These are phyloP conservation scores for Carassius carassius DNA, from an alignment of 2,113 vertebrate species.

Conservation along the genomic window DNA sequence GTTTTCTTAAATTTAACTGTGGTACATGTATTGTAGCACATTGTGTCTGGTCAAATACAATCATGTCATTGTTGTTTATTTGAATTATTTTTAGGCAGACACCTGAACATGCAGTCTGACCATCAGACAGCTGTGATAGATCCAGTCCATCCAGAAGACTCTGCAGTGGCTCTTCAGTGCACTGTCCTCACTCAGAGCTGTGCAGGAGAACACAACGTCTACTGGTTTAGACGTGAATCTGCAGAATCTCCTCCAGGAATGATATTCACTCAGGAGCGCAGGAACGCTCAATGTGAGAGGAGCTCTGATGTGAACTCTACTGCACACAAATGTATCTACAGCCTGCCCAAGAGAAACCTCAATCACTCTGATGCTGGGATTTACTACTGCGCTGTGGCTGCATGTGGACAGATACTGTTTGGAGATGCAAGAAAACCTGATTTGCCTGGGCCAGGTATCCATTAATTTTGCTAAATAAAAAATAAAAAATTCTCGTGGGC, in stretches of 20 bases:
- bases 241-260: slow-evolving; percentile 31
- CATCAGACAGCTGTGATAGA: no score
- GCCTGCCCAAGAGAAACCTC: no score
- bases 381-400: slow-evolving; percentile 47
- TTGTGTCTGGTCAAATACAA: neutral
- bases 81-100: neutral
- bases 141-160: no score
- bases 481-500: neutral
- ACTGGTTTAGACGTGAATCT: slow-evolving; percentile 55
- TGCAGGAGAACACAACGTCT: slow-evolving; percentile 50
- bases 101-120: neutral
- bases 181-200: slow-evolving; percentile 11
- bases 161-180: no score
- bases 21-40: neutral
- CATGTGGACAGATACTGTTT: slow-evolving; percentile 49
- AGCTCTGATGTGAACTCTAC: neutral
- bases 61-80: neutral
- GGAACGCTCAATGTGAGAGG: slow-evolving; percentile 47
- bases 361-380: no score
- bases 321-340: slow-evolving; percentile 57
- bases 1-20: neutral
- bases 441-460: neutral
- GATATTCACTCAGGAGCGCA: no score
- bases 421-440: slow-evolving; percentile 48
- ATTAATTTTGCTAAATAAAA: neutral